These are phyloP conservation scores for Tetranychus truncatus DNA, from an alignment of 2,888 invertebrate species.

Conservation along the genomic window DNA sequence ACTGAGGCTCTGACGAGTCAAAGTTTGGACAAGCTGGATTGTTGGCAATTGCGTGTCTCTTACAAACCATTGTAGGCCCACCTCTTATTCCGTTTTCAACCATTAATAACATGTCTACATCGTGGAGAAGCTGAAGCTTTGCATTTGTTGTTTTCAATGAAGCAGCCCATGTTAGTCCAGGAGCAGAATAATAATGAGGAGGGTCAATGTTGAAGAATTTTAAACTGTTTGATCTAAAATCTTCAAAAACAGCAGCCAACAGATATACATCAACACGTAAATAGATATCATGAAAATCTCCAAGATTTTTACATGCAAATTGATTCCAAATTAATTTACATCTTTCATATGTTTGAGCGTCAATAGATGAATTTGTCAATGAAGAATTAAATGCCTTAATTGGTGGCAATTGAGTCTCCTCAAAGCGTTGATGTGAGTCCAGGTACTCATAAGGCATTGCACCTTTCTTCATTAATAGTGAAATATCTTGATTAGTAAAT, in stretches of 20 bases:
- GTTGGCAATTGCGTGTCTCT: conserved; percentile 15
- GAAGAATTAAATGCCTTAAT: neutral
- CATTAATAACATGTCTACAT: conserved; percentile 5
- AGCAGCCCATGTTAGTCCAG: too few species aligned
- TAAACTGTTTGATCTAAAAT: neutral
- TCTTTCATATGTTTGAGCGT: neutral
- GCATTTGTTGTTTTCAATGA: too few species aligned
- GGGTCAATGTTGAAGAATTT: neutral
- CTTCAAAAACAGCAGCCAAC: conserved; percentile 2
- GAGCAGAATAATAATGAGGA: too few species aligned
- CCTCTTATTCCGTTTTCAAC: conserved; percentile 9
- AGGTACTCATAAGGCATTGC: neutral
- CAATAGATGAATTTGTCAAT: neutral
- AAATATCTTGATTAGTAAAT: neutral
- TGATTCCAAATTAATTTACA: neutral
- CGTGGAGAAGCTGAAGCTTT: too few species aligned
- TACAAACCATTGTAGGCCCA: neutral
- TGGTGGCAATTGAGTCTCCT: neutral
- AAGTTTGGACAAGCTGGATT: neutral
- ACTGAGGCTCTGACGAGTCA: neutral
- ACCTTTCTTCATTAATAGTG: neutral
- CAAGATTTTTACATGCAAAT: neutral
- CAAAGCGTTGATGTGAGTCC: too few species aligned
- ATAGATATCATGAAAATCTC: conserved; percentile 4
- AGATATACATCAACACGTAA: too few species aligned